Percentiles rank a stretch among this genome's conserved stretches.
Conservation (phyloP, 2,888 invertebrate genomes). For the Ommatoiulus sabulosus region DNA sequence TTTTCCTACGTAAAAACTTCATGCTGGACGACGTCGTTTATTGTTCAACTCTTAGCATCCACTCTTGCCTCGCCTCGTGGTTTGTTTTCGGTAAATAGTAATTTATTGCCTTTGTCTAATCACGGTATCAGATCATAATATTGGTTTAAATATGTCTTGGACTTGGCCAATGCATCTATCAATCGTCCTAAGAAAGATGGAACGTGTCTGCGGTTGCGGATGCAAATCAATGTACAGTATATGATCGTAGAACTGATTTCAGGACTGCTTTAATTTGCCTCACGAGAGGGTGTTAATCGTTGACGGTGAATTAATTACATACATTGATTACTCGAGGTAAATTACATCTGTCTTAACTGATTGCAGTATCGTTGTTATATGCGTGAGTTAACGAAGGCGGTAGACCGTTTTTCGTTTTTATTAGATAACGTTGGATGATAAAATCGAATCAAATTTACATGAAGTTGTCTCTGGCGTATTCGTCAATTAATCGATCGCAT, state of each 20-base stretch:
- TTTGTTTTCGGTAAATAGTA: constrained; percentile 45
- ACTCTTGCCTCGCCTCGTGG: neutral
- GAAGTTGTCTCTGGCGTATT: neutral
- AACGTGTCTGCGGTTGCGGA: neutral
- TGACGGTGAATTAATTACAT: neutral
- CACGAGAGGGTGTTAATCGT: neutral
- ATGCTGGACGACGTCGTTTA: constrained; percentile 3
- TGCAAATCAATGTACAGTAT: neutral
- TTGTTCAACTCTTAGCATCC: neutral
- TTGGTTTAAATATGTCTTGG: constrained; percentile 23
- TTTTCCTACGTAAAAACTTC: constrained; percentile 4
- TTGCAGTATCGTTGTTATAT: neutral
- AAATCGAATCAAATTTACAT: neutral
- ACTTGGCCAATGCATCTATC: neutral
- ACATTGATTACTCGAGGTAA: neutral
- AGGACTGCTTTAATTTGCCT: neutral
- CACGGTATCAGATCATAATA: constrained; percentile 25
- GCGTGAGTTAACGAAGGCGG: neutral
- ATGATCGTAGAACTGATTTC: neutral
- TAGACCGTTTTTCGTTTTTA: no score
- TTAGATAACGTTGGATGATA: neutral
- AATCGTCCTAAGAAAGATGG: neutral
- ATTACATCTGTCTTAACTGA: neutral
- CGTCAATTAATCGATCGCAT: neutral
- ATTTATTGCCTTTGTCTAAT: constrained; percentile 27